Evolutionary conservation across 2,113 vertebrate species (phyloP).

Genomic region (Pluvialis apricaria): DNA sequence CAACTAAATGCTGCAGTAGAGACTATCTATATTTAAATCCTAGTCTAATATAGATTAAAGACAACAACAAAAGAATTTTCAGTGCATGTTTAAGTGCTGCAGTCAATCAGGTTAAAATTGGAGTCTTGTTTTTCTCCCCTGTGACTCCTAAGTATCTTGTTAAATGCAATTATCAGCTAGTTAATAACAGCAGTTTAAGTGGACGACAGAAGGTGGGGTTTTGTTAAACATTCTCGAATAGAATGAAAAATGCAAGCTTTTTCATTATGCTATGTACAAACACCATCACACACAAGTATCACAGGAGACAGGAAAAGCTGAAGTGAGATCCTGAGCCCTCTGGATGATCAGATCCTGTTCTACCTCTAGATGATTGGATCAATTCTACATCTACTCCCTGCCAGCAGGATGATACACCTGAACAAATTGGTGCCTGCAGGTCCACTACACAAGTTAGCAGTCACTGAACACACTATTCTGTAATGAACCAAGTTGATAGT

Average conservation of each 20-base stretch:
- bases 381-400: background rate
- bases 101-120: constrained; percentile 26
- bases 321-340: background rate
- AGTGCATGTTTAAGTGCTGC: background rate
- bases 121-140: background rate
- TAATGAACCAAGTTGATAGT: rapidly evolving
- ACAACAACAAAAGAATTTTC: background rate
- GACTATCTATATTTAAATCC: background rate
- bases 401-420: background rate
- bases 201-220: background rate
- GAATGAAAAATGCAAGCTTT: background rate
- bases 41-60: background rate
- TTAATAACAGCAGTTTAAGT: background rate
- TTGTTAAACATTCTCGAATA: background rate
- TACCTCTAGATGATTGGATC: background rate
- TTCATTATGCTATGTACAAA: background rate
- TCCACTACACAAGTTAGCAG: rapidly evolving
- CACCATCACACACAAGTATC: background rate
- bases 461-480: background rate
- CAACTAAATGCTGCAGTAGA: background rate
- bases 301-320: background rate
- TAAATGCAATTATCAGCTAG: constrained; percentile 26
- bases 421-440: background rate
- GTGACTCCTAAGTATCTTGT: constrained; percentile 22
- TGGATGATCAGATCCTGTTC: background rate